phyloP scores from a whole-genome alignment of 2,113 vertebrate species.

The Callaeas wilsoni region DNA sequence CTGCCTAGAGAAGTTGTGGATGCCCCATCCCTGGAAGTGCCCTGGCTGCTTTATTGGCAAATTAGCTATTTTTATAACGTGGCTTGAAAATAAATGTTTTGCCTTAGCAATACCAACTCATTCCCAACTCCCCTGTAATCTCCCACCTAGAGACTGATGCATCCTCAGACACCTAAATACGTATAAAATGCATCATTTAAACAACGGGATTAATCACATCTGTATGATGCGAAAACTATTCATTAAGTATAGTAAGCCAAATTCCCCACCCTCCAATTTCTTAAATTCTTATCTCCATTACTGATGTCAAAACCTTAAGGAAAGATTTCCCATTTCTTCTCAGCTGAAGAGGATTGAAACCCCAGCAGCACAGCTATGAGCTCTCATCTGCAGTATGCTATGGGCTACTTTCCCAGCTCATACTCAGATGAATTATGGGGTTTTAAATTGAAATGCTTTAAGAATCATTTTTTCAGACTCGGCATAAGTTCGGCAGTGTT shows the following conservation, averaged over 20 bases:
- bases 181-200: background rate
- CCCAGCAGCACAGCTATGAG: background rate
- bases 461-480: background rate
- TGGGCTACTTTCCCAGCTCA: background rate
- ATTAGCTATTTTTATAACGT: background rate
- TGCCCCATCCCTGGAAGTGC: background rate
- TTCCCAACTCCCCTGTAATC: background rate
- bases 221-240: background rate
- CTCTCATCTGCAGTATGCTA: background rate
- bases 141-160: background rate
- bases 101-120: background rate
- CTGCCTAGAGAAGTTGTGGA: background rate
- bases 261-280: background rate
- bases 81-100: background rate
- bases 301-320: background rate
- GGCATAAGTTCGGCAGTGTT: conserved; percentile 7
- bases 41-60: background rate
- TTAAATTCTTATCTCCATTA: background rate
- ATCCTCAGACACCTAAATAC: background rate
- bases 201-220: background rate
- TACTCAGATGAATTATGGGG: background rate
- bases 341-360: background rate
- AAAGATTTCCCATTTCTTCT: background rate
- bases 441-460: conserved; percentile 16
- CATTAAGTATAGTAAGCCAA: background rate